A percentile compares a stretch with the other conserved stretches of the same genome.
phyloP scores from a whole-genome alignment of 2,888 invertebrate genomes.

The Clostera curtula region DNA sequence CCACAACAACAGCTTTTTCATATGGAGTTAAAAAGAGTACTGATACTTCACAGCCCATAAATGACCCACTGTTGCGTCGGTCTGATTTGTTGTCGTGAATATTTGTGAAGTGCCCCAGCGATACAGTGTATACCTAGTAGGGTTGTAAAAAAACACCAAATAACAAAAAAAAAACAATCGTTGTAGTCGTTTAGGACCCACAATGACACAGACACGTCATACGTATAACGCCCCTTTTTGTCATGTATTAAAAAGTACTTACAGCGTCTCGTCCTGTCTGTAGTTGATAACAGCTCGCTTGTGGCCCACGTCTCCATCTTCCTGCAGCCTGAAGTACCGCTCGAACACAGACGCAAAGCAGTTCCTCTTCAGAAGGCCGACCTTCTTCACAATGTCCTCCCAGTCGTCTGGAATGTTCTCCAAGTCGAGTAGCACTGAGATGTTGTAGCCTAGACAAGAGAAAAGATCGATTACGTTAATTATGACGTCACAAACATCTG shows the following conservation, averaged over 20 bases:
- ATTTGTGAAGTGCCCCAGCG: no score
- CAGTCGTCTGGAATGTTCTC: constrained; percentile 94
- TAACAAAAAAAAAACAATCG: not conserved
- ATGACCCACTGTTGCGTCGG: no score
- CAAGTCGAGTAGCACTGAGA: constrained; percentile 93
- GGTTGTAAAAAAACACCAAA: constrained; percentile 1
- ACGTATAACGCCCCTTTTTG: no score
- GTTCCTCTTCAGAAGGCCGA: constrained; percentile 96
- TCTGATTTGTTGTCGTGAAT: no score
- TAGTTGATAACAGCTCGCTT: constrained; percentile 98
- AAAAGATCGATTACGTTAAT: constrained; percentile 1
- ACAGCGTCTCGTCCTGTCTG: constrained; percentile 99
- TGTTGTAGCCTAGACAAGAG: constrained; percentile 86
- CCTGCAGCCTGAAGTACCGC: constrained; percentile 98
- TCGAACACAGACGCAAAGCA: constrained; percentile 99
- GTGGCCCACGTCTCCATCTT: constrained; percentile 91
- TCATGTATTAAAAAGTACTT: no score
- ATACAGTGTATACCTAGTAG: no score
- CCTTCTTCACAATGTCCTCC: constrained; percentile 91
- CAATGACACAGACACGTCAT: no score
- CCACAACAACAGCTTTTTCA: no score
- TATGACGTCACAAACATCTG: not conserved
- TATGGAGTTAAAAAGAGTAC: no score
- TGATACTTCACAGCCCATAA: no score
- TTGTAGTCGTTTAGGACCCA: not conserved